phyloP scores from a whole-genome alignment of 2,113 vertebrate genomes.

The Lutjanus erythropterus region DNA sequence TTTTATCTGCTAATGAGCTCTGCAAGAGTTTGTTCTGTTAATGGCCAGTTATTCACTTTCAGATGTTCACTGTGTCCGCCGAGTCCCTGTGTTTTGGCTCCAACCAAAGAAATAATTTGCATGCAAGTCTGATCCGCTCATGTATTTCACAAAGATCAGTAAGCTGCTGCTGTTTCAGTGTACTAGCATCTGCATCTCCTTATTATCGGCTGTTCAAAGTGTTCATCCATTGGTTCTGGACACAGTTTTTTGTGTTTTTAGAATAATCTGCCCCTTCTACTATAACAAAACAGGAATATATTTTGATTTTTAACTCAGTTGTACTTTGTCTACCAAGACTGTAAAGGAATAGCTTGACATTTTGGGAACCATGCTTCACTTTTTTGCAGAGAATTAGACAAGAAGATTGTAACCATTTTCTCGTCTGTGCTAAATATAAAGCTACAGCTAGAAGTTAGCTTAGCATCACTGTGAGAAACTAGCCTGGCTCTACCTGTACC shows the following conservation, averaged over 20 bases:
- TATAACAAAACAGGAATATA: neutral
- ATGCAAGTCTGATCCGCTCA: constrained; percentile 21
- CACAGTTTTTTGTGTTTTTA: neutral
- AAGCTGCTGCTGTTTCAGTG: constrained; percentile 11
- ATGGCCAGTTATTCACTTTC: constrained; percentile 5
- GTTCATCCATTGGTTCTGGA: neutral
- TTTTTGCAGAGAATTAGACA: neutral
- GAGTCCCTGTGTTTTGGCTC: neutral
- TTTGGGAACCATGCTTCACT: neutral
- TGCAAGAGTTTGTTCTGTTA: neutral
- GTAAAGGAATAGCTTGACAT: neutral
- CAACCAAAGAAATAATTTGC: constrained; percentile 40
- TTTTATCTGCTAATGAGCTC: neutral
- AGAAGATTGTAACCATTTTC: neutral
- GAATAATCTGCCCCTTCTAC: neutral
- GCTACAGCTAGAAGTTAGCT: neutral
- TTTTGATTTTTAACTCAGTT: neutral
- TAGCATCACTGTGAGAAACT: neutral
- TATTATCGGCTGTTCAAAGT: neutral
- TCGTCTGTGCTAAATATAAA: neutral
- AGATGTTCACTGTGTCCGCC: neutral
- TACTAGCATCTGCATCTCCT: neutral
- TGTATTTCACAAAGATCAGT: constrained; percentile 34
- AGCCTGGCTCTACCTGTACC: neutral
- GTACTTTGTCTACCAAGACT: neutral